phyloP scores from a whole-genome alignment of 1,140 invertebrate genomes.

The Ganaspis sp. region DNA sequence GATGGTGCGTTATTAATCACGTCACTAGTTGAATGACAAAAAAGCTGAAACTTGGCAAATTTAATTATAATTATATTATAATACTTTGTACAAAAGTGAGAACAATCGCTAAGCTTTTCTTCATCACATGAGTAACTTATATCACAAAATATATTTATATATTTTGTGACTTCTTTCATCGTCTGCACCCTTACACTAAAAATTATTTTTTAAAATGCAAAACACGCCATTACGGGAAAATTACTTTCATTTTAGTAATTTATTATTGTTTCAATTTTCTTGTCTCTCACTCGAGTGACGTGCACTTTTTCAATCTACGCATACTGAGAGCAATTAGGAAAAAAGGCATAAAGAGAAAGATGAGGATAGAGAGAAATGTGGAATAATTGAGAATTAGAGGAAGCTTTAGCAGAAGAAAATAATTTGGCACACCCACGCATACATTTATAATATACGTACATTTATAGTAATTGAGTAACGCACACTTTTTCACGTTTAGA shows the following conservation, averaged over 20 bases:
- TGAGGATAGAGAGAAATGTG: conserved; percentile 55
- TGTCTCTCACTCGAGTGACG: conserved; percentile 31
- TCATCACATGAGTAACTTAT: neutral
- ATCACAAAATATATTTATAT: too few relatives aligned
- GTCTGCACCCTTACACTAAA: neutral
- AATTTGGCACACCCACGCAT: conserved; percentile 59
- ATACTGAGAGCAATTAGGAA: conserved; percentile 40
- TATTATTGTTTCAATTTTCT: conserved; percentile 33
- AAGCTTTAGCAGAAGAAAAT: conserved; percentile 50
- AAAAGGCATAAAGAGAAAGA: conserved; percentile 43
- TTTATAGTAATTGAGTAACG: conserved; percentile 46
- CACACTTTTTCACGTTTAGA: conserved; percentile 8
- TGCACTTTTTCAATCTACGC: conserved; percentile 32
- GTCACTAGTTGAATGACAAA: neutral
- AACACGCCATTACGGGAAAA: neutral
- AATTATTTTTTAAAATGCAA: neutral
- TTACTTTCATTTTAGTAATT: neutral
- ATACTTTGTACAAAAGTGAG: conserved; percentile 34
- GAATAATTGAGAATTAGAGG: conserved; percentile 42
- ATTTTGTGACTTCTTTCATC: neutral
- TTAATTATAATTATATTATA: conserved; percentile 35
- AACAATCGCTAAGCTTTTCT: conserved; percentile 25
- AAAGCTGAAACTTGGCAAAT: conserved; percentile 56
- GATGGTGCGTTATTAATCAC: conserved; percentile 50
- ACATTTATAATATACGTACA: conserved; percentile 53